Evolutionary conservation across 2,888 invertebrate species (phyloP).

Genomic region (Epistrophe grossulariae): DNA sequence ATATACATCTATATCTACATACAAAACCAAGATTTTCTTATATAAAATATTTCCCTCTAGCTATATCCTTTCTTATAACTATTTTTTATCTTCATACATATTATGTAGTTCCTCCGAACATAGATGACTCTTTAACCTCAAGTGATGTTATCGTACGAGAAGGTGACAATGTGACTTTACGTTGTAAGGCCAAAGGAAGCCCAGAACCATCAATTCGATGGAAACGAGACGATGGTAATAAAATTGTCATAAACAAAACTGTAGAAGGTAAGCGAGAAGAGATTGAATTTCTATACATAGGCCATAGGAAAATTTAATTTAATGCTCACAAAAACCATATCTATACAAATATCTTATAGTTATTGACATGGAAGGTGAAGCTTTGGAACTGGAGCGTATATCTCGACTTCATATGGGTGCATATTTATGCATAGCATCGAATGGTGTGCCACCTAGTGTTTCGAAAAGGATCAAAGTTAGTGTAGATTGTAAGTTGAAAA

Average conservation of each 20-base stretch:
- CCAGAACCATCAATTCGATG: conserved; percentile 95
- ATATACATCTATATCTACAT: not conserved
- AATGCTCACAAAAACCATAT: conserved; percentile 35
- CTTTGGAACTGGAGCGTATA: conserved; percentile 92
- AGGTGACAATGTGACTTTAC: conserved; percentile 94
- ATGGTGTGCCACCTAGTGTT: conserved; percentile 94
- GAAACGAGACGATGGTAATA: conserved; percentile 94
- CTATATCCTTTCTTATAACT: not conserved
- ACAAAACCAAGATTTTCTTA: not conserved
- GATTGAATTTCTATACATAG: not conserved
- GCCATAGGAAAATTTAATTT: conserved; percentile 67
- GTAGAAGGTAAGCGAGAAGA: conserved; percentile 86
- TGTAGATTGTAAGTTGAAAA: conserved; percentile 93
- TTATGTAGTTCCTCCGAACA: conserved; percentile 93
- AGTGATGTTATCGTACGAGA: conserved; percentile 96
- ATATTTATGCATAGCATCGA: conserved; percentile 93
- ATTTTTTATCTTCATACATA: conserved; percentile 77
- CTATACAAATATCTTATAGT: conserved; percentile 85
- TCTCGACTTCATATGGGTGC: conserved; percentile 96
- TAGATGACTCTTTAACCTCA: conserved; percentile 95
- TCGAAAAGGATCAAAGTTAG: conserved; percentile 96
- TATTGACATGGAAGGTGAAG: conserved; percentile 92
- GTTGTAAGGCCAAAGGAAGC: conserved; percentile 95
- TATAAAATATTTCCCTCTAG: not conserved
- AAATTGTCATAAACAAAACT: conserved; percentile 94